Percentiles rank a stretch among this genome's conserved stretches.
These are phyloP conservation scores for Mormyrops attenuatus DNA, from an alignment of 2,797 vertebrate genomes.

Conservation along the genomic window DNA sequence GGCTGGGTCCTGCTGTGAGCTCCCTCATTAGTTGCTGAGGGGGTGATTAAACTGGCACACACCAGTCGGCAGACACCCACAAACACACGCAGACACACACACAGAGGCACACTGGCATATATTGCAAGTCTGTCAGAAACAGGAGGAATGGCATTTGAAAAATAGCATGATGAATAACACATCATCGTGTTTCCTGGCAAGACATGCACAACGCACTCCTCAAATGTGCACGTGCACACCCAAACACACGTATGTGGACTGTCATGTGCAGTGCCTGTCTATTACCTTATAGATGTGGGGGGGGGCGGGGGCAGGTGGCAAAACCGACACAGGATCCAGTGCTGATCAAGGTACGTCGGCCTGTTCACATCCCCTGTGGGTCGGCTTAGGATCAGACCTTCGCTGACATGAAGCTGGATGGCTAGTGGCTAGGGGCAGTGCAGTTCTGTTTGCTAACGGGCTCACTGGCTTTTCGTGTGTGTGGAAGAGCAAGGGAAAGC, in stretches of 20 bases:
- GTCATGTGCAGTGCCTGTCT: background rate
- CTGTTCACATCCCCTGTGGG: background rate
- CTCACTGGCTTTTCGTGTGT: background rate
- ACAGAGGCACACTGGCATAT: constrained; percentile 4
- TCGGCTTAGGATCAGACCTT: background rate
- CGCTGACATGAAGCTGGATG: background rate
- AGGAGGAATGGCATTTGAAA: constrained; percentile 11
- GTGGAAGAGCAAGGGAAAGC: constrained; percentile 2
- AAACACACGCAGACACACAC: background rate
- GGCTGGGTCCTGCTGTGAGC: background rate
- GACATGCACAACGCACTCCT: constrained; percentile 13
- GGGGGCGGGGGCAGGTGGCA: background rate
- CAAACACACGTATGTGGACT: constrained; percentile 16
- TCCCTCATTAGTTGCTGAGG: constrained; percentile 7
- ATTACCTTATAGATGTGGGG: background rate
- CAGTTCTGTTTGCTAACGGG: background rate
- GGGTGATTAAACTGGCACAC: background rate
- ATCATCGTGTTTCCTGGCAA: background rate
- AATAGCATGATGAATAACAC: constrained; percentile 2
- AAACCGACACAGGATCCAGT: background rate
- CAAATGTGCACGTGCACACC: constrained; percentile 9
- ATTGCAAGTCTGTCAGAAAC: background rate
- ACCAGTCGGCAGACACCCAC: background rate
- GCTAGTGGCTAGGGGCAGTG: background rate
- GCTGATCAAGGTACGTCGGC: background rate